Conservation (phyloP, 2,113 vertebrate species). For the Sciurus niger region DNA sequence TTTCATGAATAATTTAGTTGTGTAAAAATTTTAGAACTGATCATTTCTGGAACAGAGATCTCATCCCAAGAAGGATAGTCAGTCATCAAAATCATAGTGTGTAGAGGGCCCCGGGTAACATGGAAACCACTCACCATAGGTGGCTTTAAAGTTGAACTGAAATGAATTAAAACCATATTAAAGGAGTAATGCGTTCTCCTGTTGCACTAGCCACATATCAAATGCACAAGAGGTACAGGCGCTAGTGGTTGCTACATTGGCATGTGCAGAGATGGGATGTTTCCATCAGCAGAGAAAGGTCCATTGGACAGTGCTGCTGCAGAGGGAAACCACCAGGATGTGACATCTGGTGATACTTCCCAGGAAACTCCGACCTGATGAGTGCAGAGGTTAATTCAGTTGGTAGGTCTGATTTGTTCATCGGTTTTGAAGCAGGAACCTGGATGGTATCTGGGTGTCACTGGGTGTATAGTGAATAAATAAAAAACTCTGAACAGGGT, state of each 20-base stretch:
- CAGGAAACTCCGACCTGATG: neutral
- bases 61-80: neutral
- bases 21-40: neutral
- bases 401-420: neutral
- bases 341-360: neutral
- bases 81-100: neutral
- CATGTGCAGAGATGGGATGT: neutral
- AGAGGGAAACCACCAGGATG: neutral
- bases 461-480: neutral
- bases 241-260: too few species aligned
- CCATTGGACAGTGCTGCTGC: neutral
- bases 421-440: neutral
- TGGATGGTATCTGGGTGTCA: neutral
- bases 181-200: neutral
- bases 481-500: neutral
- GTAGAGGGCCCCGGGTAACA: neutral
- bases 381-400: neutral
- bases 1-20: neutral
- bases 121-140: neutral
- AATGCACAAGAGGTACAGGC: neutral
- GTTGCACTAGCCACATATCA: neutral
- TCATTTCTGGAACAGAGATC: neutral
- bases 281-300: neutral
- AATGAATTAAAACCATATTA: neutral
- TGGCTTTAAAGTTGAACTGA: neutral